Conservation (phyloP, 1,140 invertebrate species). For the Dinothrombium tinctorium region DNA sequence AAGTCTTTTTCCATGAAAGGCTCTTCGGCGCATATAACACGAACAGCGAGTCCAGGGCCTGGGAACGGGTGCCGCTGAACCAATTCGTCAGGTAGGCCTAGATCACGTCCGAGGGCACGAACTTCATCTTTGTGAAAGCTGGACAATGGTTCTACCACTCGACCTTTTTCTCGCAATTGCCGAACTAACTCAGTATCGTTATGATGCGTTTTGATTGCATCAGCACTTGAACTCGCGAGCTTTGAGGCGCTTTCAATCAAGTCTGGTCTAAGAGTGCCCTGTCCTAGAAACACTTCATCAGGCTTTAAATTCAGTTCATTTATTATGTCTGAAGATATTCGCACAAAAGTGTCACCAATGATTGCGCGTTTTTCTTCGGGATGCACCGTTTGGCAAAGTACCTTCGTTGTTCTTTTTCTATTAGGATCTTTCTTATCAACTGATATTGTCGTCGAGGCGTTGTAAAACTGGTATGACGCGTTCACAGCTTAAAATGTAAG, state of each 20-base stretch:
- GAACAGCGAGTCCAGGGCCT: constrained; percentile 66
- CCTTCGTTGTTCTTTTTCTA: constrained; percentile 49
- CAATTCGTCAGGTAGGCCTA: constrained; percentile 60
- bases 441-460: constrained; percentile 50
- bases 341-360: constrained; percentile 80
- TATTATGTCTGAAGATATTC: constrained; percentile 56
- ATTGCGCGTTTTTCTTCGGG: constrained; percentile 97
- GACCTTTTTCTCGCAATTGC: constrained; percentile 50
- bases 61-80: constrained; percentile 93
- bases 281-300: constrained; percentile 60
- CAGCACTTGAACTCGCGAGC: constrained; percentile 55
- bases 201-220: constrained; percentile 98
- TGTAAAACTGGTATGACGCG: constrained; percentile 27
- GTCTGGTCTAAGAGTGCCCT: constrained; percentile 74
- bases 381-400: constrained; percentile 57
- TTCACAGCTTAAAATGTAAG: constrained; percentile 21
- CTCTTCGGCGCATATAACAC: constrained; percentile 84
- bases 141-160: constrained; percentile 88
- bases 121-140: constrained; percentile 99
- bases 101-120: constrained; percentile 43
- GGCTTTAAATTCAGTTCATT: constrained; percentile 51
- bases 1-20: constrained; percentile 88
- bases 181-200: constrained; percentile 93
- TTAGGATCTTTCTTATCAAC: constrained; percentile 29
- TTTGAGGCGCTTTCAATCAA: constrained; percentile 87